A percentile compares a stretch with the other conserved stretches of the same genome.
Conservation (phyloP, 2,113 vertebrate species). For the Equus przewalskii region DNA sequence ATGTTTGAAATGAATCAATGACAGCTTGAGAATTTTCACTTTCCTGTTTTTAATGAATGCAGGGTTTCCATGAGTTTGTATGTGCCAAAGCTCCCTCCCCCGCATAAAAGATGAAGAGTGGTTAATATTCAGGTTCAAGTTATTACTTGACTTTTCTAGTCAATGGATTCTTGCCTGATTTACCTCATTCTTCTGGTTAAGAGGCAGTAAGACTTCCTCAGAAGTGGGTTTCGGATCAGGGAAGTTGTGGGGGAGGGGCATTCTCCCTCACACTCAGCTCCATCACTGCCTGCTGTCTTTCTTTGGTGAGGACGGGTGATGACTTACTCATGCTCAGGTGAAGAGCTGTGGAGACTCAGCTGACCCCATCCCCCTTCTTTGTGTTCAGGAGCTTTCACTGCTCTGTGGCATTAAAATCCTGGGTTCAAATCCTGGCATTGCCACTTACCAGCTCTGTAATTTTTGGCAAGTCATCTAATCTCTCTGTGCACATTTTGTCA, state of each 20-base stretch:
- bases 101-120: background rate
- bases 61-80: background rate
- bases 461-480: background rate
- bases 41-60: slow-evolving; percentile 43
- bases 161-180: background rate
- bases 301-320: background rate
- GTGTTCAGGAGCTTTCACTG: background rate
- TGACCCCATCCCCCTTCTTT: rapidly evolving
- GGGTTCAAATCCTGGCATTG: background rate
- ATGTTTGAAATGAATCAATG: slow-evolving; percentile 26
- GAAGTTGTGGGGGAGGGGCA: background rate
- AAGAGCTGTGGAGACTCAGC: background rate
- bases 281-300: rapidly evolving
- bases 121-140: background rate
- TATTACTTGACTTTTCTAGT: background rate
- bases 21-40: slow-evolving; percentile 37
- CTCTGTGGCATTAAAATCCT: background rate
- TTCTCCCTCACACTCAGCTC: rapidly evolving
- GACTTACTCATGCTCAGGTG: background rate
- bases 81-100: background rate
- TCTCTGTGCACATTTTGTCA: background rate
- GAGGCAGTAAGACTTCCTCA: background rate
- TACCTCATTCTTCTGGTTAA: background rate
- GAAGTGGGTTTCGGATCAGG: background rate
- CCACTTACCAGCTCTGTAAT: background rate